Evolutionary conservation across 2,113 vertebrate species (phyloP).

Genomic region (Anoura caudifer): DNA sequence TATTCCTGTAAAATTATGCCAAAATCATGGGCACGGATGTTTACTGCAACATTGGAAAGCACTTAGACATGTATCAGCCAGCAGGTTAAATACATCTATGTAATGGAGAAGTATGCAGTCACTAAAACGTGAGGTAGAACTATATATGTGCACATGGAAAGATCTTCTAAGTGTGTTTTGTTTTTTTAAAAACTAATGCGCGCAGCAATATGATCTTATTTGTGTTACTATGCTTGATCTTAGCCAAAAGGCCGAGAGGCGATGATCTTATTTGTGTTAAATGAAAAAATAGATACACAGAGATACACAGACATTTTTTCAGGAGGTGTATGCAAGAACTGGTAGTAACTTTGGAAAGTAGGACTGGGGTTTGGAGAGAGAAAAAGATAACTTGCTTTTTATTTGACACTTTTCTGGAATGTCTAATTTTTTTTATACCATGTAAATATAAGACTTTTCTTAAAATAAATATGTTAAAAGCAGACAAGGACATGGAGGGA

Average conservation of each 20-base stretch:
- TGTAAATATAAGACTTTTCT: background rate
- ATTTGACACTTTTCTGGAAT: background rate
- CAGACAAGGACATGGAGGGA: background rate
- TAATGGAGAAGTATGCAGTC: constrained; percentile 8
- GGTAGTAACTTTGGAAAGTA: background rate
- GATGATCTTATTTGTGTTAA: background rate
- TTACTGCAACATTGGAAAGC: background rate
- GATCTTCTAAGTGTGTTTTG: background rate
- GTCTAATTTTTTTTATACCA: background rate
- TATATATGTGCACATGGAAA: background rate
- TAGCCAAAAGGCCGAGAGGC: too few relatives aligned
- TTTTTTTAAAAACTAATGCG: background rate
- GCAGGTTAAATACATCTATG: background rate
- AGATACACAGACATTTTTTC: background rate
- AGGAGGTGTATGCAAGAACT: background rate
- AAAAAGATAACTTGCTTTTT: background rate
- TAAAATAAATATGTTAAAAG: background rate
- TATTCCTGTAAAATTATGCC: background rate
- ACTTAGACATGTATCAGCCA: background rate
- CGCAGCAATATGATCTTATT: background rate
- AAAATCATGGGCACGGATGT: background rate
- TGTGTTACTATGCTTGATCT: background rate
- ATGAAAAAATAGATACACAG: background rate
- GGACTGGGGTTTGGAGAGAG: background rate
- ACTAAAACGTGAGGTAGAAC: background rate